These are phyloP conservation scores for Ichneumon xanthorius DNA, from an alignment of 2,888 invertebrate genomes.

Conservation along the genomic window DNA sequence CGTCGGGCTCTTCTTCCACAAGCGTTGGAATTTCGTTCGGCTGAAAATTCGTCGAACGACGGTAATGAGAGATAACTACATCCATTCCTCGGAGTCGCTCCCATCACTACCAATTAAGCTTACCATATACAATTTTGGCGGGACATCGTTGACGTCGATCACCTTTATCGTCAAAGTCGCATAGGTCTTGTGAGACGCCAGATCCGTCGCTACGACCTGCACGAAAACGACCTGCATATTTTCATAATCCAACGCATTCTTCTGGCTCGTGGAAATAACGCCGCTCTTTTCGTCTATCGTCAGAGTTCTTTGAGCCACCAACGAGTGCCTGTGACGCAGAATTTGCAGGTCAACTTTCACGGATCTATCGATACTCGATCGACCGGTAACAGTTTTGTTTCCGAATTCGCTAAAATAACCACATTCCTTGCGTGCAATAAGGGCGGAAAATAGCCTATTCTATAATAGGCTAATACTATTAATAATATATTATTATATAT, in stretches of 20 bases:
- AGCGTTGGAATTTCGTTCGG: constrained; percentile 86
- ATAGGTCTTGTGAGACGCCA: constrained; percentile 84
- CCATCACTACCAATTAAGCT: constrained; percentile 67
- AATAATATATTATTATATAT: too few species aligned
- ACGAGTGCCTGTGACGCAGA: constrained; percentile 85
- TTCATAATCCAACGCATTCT: constrained; percentile 88
- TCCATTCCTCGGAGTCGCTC: not conserved
- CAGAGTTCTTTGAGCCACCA: constrained; percentile 86
- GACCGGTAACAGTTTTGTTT: not conserved
- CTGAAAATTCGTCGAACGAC: constrained; percentile 77
- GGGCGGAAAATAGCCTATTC: too few species aligned
- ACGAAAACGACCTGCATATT: constrained; percentile 86
- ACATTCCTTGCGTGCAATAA: too few species aligned
- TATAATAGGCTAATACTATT: too few species aligned
- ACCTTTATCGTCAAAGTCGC: constrained; percentile 88
- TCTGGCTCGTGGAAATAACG: constrained; percentile 86
- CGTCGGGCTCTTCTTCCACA: constrained; percentile 86
- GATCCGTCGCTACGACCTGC: constrained; percentile 84
- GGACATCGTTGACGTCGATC: constrained; percentile 90
- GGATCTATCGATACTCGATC: not conserved
- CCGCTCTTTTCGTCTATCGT: constrained; percentile 87
- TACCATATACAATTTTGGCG: constrained; percentile 88
- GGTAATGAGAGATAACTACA: not conserved
- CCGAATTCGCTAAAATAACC: too few species aligned
- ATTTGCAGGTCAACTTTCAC: not conserved